Evolutionary conservation across 2,797 vertebrate species (phyloP), one percentile per base, ranked within the genome.

Genomic region (Valencia hispanica): DNA sequence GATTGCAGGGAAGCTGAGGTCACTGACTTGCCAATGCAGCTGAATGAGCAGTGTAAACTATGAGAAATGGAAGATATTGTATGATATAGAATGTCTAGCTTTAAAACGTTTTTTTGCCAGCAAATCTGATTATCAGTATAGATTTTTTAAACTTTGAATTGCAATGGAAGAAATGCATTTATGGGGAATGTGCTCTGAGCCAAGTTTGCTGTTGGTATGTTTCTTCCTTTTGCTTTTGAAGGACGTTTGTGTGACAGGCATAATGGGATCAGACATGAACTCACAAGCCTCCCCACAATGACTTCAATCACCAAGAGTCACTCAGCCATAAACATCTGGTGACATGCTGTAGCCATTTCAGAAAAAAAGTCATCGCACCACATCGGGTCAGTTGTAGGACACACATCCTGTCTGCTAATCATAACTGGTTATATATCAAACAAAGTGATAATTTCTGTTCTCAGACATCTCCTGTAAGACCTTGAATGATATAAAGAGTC

Each of bases 201-300:
- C 6, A 25, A 14, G 68, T 78, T 70, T 69, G 55, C 48, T 76
- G 57, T 75, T 68, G 83, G 72, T 9, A 12, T 25, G 70, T 73
- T 71, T 74, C n/a, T 47, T 48, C 10, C 32, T 59, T n/a, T 39
- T 43, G 45, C 77, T 81, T 79, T 59, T 87, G 79, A 90, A 90
- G 92, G 92, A 91, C 80, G 61, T 77, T n/a, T 48, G 22, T 84
- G 86, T 87, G 85, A 91, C 79, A 77, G 65, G 72, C 77, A 73
- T 86, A 88, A 90, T 77, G 2, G 81, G 84, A 91, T 92, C 73
- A 48, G 79, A 83, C 70, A 75, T 73, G 75, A 92, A 91, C 91
- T 91, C 84, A 90, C 91, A 86, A 93, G 88, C 89, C 89, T 81
- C 74, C 86, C 78, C 82, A 72, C 86, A 89, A 86, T 92, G 76